Conservation (phyloP, 2,888 invertebrate genomes). For the Cybosia mesomella region DNA sequence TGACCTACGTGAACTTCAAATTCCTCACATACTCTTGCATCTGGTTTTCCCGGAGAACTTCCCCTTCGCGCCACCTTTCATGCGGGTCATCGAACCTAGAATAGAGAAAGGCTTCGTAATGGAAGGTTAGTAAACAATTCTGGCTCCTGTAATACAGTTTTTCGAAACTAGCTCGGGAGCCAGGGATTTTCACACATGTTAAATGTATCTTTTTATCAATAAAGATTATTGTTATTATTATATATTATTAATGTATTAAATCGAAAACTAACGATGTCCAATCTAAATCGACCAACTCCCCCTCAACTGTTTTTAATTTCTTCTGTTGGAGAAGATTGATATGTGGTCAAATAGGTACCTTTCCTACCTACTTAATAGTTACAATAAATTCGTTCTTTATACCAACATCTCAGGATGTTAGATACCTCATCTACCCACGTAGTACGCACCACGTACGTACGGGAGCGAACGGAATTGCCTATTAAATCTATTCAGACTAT, state of each 20-base stretch:
- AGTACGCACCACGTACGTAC: background rate
- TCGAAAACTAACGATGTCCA: background rate
- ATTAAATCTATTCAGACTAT: background rate
- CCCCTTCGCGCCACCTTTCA: conserved; percentile 95
- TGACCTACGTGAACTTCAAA: conserved; percentile 92
- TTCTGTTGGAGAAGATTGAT: too few species aligned
- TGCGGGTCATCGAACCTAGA: conserved; percentile 92
- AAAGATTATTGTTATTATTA: too few species aligned
- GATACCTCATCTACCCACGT: background rate
- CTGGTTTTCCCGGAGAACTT: conserved; percentile 95
- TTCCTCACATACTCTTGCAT: conserved; percentile 92
- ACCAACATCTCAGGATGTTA: background rate
- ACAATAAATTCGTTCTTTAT: too few species aligned
- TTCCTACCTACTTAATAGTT: too few species aligned
- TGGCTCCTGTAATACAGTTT: too few species aligned
- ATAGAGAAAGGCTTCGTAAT: conserved; percentile 95
- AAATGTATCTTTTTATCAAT: too few species aligned
- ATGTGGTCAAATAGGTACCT: too few species aligned
- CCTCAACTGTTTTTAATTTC: too few species aligned
- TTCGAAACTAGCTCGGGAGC: too few species aligned
- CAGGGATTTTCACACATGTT: too few species aligned
- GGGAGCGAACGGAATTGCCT: background rate
- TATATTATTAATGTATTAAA: background rate
- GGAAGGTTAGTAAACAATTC: conserved; percentile 87
- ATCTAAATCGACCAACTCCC: too few species aligned